These are phyloP conservation scores for Chionoecetes opilio DNA, from an alignment of 1,140 invertebrate genomes.

Conservation along the genomic window DNA sequence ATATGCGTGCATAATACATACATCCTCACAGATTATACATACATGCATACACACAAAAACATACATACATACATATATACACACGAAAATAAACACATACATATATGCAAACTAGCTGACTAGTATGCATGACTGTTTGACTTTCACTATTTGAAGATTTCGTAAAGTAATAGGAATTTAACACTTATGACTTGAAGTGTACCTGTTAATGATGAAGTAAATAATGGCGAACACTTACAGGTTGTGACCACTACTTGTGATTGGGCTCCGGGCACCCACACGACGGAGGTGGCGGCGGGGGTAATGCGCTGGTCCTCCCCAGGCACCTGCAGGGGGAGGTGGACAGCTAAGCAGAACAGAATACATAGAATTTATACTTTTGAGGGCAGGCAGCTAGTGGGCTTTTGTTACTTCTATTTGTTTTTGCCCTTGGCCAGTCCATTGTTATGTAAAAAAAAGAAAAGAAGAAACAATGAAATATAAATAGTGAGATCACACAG, in stretches of 20 bases:
- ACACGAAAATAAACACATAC: not conserved
- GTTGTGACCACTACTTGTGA: conserved; percentile 41
- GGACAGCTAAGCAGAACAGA: not conserved
- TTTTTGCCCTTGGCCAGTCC: no score
- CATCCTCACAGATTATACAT: not conserved
- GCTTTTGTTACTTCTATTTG: no score
- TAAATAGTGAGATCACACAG: no score
- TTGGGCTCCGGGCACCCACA: conserved; percentile 62
- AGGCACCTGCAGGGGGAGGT: not conserved
- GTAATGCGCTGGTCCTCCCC: conserved; percentile 24
- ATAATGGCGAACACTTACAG: conserved; percentile 32
- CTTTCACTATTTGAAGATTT: no score
- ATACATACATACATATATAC: not conserved
- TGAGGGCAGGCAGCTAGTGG: no score
- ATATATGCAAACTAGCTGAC: no score
- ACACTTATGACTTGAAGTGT: no score
- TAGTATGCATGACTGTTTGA: no score
- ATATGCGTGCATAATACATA: not conserved
- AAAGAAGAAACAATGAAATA: no score
- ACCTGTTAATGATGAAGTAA: not conserved
- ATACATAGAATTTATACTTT: not conserved
- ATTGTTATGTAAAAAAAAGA: no score
- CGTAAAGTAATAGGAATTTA: no score
- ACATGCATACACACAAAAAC: conserved; percentile 31
- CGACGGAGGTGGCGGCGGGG: conserved; percentile 54